Percentiles rank a stretch among this genome's conserved stretches.
Conservation (phyloP, 2,797 vertebrate genomes). For the Heterohyrax brucei region DNA sequence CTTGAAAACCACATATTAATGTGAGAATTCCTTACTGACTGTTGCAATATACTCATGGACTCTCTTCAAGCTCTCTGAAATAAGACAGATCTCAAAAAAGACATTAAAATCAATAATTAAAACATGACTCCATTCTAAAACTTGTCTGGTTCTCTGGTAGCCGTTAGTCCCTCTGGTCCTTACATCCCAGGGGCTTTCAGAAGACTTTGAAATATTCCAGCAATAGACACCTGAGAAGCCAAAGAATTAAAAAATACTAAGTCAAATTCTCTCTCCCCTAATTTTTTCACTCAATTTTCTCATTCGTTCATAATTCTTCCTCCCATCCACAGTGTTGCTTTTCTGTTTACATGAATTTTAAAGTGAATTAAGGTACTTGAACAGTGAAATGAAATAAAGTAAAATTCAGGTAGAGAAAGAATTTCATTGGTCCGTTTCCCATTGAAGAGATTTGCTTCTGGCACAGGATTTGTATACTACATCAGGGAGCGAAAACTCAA, state of each 20-base stretch:
- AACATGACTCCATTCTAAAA: constrained; percentile 15
- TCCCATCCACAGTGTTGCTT: not conserved
- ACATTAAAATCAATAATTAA: constrained; percentile 34
- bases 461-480: not conserved
- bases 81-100: constrained; percentile 21
- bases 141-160: not conserved
- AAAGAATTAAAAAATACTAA: not conserved
- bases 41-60: not conserved
- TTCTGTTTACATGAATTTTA: not conserved
- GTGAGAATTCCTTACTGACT: constrained; percentile 1
- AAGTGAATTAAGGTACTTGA: not conserved
- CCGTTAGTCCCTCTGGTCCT: not conserved
- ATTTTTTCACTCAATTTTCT: too few relatives aligned
- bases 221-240: not conserved
- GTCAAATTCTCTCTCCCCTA: not conserved
- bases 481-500: not conserved
- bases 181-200: not conserved
- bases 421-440: not conserved
- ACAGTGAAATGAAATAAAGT: not conserved
- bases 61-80: not conserved
- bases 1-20: not conserved
- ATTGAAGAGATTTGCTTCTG: not conserved
- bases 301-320: not conserved
- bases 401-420: not conserved
- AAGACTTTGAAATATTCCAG: constrained; percentile 13